Conservation (phyloP, 2,888 invertebrate genomes). For the Morpho achilles region DNA sequence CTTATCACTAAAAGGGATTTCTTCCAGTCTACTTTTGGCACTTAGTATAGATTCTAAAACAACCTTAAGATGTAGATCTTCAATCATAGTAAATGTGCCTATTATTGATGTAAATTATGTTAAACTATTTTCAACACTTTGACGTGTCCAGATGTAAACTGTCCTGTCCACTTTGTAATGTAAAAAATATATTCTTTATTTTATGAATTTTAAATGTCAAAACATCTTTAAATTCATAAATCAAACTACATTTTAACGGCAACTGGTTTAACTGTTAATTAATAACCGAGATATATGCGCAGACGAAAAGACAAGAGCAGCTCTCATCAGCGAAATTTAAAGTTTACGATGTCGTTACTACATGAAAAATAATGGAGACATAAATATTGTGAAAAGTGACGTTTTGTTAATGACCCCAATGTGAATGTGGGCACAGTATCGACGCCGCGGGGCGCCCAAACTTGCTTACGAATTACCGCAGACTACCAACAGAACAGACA, state of each 20-base stretch:
- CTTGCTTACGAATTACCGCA: constrained; percentile 9
- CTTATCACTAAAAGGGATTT: too few species aligned
- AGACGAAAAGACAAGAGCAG: constrained; percentile 25
- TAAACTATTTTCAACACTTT: too few species aligned
- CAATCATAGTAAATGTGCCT: too few species aligned
- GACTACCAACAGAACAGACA: neutral
- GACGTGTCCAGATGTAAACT: too few species aligned
- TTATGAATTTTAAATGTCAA: too few species aligned
- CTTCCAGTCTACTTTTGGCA: too few species aligned
- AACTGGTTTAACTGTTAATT: constrained; percentile 5
- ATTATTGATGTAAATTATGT: too few species aligned
- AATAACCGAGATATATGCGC: constrained; percentile 1
- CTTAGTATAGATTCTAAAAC: too few species aligned
- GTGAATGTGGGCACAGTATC: constrained; percentile 68
- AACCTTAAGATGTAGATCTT: too few species aligned
- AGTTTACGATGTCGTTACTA: constrained; percentile 59
- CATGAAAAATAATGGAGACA: constrained; percentile 72
- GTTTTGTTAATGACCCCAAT: constrained; percentile 66
- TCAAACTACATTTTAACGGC: constrained; percentile 3
- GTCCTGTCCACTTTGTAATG: neutral
- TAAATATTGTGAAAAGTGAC: constrained; percentile 73
- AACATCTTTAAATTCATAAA: neutral
- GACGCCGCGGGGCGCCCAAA: constrained; percentile 55
- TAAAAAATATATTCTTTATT: neutral
- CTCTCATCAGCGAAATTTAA: constrained; percentile 45